Evolutionary conservation across 2,888 invertebrate species (phyloP).

Genomic region (Carterocephalus palaemon): DNA sequence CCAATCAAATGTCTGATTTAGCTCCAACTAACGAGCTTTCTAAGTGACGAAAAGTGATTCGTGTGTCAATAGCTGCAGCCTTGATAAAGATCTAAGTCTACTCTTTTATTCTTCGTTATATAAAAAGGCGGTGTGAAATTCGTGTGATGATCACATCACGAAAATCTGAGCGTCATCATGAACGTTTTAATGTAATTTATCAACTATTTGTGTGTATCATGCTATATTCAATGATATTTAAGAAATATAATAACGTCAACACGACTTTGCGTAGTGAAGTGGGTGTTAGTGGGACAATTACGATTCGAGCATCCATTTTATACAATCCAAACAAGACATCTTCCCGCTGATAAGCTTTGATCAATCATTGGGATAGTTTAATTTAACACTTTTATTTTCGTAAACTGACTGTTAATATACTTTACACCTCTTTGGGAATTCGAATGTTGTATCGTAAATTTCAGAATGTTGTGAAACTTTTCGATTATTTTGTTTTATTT

Average conservation of each 20-base stretch:
- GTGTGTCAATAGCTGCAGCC: no score
- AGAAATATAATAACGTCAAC: constrained; percentile 22
- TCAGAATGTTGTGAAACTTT: no score
- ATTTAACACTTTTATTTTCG: constrained; percentile 32
- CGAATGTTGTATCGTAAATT: no score
- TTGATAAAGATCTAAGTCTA: neutral
- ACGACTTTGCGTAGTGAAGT: constrained; percentile 17
- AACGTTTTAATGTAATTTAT: constrained; percentile 1
- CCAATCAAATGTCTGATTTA: no score
- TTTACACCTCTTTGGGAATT: no score
- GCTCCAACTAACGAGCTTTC: no score
- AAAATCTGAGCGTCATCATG: neutral
- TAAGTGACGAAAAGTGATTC: no score
- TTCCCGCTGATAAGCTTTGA: constrained; percentile 33
- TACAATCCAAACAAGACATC: constrained; percentile 25
- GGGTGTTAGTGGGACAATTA: constrained; percentile 21
- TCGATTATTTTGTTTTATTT: no score
- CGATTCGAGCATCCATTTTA: constrained; percentile 19
- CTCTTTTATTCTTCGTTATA: neutral
- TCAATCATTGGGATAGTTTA: constrained; percentile 40
- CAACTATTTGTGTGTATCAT: neutral
- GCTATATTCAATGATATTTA: constrained; percentile 15
- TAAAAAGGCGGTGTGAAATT: constrained; percentile 4
- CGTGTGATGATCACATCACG: constrained; percentile 10
- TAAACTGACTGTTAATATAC: constrained; percentile 2